phyloP scores from a whole-genome alignment of 1,140 invertebrate species.

The Coenobita brevimanus region DNA sequence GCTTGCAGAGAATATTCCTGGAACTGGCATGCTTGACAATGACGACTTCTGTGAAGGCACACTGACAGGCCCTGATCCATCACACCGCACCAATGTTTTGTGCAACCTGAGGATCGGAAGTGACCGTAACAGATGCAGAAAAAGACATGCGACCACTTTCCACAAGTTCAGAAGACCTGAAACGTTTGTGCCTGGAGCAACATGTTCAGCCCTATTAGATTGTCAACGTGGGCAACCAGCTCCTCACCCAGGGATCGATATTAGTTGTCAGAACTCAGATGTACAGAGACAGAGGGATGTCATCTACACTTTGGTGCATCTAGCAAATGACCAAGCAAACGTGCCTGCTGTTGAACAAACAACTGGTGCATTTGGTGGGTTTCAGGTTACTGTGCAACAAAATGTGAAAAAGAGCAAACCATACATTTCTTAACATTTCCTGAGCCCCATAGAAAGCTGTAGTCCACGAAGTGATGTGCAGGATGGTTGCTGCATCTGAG shows the following conservation, averaged over 20 bases:
- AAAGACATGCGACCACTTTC: neutral
- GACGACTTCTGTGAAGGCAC: slow-evolving; percentile 17
- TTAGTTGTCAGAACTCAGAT: neutral
- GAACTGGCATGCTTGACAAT: slow-evolving; percentile 26
- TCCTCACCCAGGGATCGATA: neutral
- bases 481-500: slow-evolving; percentile 11
- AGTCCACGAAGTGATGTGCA: slow-evolving; percentile 24
- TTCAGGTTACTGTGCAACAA: neutral
- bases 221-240: slow-evolving; percentile 9
- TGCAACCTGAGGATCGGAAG: no score
- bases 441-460: neutral
- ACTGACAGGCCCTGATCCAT: slow-evolving; percentile 16
- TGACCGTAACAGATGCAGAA: no score
- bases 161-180: neutral
- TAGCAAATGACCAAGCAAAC: no score
- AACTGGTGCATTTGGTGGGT: neutral
- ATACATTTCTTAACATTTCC: neutral
- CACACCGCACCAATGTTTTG: slow-evolving; percentile 21
- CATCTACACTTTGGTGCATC: no score
- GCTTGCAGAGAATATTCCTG: neutral
- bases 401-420: neutral
- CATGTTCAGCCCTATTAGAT: slow-evolving; percentile 7
- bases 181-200: neutral
- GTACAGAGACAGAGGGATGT: neutral
- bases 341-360: neutral